Base-by-base conservation (phyloP, 2,888 invertebrate genomes). In the Lasioglossum malachurum region DNA sequence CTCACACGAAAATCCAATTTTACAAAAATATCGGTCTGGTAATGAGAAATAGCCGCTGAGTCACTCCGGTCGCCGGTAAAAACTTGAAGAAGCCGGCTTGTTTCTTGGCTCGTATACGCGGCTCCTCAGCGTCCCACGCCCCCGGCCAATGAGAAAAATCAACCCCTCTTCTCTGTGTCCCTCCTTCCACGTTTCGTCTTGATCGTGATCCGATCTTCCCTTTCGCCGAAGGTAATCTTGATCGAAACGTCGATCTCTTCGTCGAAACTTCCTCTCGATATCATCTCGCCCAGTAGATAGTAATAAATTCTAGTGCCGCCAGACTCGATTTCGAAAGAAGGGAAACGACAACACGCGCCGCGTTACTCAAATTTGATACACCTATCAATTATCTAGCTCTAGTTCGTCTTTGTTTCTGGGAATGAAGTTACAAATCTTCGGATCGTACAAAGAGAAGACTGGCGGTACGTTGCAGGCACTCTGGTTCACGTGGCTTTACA, bases 1-100 rank as follows among this genome's bases (percentile, higher is more conserved):
- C 91, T 92, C 91, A 92, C 91, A 93, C 93, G 93, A 94, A 94
- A 94, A 94, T 94, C 94, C 94, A 94, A 94, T 95, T 95, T 94
- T 94, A 95, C 93, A 94, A 94, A 94, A 95, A 95, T 95, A 95
- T 94, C 92, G 91, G 91, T 87, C 93, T 88, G 92, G 92, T 95
- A 94, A 95, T 94, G 94, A 94, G 94, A 94, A 94, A 94, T 94
- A 93, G 93, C 87, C 87, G 94, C 93, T 92, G 94, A 94, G 93
- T 95, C 94, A 95, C 83, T 85, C 83, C 80, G 92, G 87, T 88
- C 83, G 91, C 77, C 88, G 91, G 90, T 93, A 94, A 94, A 94
- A 91, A 92, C 88, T 90, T 87, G 89, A 90, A 91, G 92, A 88
- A 90, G 89, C 84, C 90, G 85, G 82, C 91, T 86, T 75, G 84